Evolutionary conservation across 2,888 invertebrate species (phyloP).

Genomic region (Acanthosepion esculentum): DNA sequence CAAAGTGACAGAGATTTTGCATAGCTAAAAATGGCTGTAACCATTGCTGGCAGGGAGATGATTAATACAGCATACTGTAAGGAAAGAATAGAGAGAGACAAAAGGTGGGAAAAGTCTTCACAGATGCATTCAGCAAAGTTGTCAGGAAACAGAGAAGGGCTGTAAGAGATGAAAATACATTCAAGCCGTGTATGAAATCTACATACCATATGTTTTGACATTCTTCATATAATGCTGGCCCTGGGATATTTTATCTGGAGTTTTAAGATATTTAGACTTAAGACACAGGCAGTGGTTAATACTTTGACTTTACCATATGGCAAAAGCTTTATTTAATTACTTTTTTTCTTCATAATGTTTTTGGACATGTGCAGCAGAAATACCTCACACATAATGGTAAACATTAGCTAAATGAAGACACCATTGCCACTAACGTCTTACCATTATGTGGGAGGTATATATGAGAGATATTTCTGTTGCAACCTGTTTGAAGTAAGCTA

Average conservation of each 20-base stretch:
- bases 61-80: neutral
- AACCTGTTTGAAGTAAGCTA: neutral
- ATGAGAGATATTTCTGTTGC: too few species aligned
- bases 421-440: too few species aligned
- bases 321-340: neutral
- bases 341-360: neutral
- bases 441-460: too few species aligned
- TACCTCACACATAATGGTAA: too few species aligned
- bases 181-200: neutral
- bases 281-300: neutral
- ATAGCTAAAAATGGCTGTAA: neutral
- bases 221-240: neutral
- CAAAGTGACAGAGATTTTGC: too few species aligned
- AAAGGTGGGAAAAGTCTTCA: neutral
- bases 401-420: too few species aligned
- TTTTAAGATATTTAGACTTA: conserved; percentile 12
- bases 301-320: neutral
- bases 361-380: too few species aligned
- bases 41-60: neutral
- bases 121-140: conserved; percentile 18
- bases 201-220: neutral
- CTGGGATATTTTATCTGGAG: neutral
- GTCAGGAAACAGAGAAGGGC: neutral
- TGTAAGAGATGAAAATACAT: neutral
- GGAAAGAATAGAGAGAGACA: neutral